A percentile compares a stretch with the other conserved stretches of the same genome.
phyloP scores from a whole-genome alignment of 1,140 invertebrate genomes.

The Coptotermes formosanus region DNA sequence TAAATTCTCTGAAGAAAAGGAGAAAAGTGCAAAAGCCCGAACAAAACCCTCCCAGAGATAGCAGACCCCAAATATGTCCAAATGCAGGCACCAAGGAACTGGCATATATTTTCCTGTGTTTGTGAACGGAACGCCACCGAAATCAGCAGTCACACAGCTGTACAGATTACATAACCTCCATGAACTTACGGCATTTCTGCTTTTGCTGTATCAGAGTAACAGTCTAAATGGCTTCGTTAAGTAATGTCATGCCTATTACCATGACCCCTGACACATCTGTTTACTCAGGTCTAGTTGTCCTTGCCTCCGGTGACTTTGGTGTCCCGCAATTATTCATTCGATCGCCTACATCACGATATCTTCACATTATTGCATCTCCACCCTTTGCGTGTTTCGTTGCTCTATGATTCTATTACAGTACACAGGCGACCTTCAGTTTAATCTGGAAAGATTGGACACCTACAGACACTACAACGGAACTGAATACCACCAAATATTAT shows the following conservation, averaged over 20 bases:
- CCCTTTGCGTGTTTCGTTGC: background rate
- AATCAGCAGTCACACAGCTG: no score
- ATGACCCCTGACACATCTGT: conserved; percentile 3
- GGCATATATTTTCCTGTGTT: no score
- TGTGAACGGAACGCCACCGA: no score
- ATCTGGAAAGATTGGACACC: no score
- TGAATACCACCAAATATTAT: no score
- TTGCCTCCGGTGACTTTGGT: background rate
- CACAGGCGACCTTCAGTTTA: no score
- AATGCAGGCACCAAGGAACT: no score
- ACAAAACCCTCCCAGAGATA: no score
- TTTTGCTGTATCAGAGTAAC: background rate
- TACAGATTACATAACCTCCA: background rate
- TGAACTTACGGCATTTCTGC: background rate
- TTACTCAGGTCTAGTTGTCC: background rate
- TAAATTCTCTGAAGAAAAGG: no score
- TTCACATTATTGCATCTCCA: background rate
- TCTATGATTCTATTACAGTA: background rate
- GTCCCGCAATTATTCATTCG: background rate
- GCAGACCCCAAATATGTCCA: no score
- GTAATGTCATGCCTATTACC: background rate
- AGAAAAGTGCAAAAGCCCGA: no score
- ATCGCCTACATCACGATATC: background rate
- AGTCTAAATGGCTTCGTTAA: background rate
- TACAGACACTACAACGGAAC: no score